phyloP scores from a whole-genome alignment of 1,140 invertebrate genomes.

The Stegodyphus mimosarum region DNA sequence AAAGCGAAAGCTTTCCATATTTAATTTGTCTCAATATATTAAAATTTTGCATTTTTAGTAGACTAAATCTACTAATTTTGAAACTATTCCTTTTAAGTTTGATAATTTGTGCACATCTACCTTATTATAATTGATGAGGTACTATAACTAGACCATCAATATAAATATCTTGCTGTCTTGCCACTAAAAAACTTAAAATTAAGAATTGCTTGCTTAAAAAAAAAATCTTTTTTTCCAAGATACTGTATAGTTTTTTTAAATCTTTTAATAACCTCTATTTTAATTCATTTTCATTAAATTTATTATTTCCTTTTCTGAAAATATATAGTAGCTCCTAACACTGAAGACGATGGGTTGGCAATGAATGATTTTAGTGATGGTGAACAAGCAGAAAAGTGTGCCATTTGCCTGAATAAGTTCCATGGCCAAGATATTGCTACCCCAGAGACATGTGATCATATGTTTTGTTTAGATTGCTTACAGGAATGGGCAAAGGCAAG shows the following conservation, averaged over 20 bases:
- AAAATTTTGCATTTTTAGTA: no score
- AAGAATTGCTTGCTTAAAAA: neutral
- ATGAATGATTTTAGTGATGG: conserved; percentile 31
- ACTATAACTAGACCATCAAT: no score
- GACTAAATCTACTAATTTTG: no score
- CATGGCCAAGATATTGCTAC: conserved; percentile 81
- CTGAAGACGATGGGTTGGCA: neutral
- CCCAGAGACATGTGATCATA: conserved; percentile 87
- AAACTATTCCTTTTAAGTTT: no score
- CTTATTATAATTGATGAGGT: no score
- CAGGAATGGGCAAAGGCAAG: conserved; percentile 86
- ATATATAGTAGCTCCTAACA: conserved; percentile 13
- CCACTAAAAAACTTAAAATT: no score
- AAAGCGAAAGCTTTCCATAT: no score
- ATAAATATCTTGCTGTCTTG: no score
- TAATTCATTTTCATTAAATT: neutral
- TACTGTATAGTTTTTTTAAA: neutral
- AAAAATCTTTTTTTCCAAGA: neutral
- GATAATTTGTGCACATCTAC: no score
- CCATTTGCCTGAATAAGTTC: conserved; percentile 78
- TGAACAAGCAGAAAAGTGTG: conserved; percentile 75
- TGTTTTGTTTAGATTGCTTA: conserved; percentile 89
- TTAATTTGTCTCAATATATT: no score
- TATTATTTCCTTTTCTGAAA: neutral
- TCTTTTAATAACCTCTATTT: neutral